These are phyloP conservation scores for Apamea anceps DNA, from an alignment of 2,888 invertebrate species.

Conservation along the genomic window DNA sequence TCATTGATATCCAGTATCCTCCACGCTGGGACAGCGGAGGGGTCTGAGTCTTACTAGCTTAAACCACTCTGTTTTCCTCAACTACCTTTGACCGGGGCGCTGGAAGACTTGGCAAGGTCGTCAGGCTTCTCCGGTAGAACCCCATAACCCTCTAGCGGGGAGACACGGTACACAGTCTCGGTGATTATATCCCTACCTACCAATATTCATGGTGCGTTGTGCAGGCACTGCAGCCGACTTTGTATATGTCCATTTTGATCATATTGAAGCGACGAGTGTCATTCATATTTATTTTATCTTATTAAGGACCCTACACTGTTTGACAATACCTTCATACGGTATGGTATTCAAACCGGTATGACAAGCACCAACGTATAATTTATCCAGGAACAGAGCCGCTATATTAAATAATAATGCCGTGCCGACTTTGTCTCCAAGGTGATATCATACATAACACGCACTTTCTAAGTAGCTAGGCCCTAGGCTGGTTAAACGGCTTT, in stretches of 20 bases:
- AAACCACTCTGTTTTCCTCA: background rate
- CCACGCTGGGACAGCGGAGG: background rate
- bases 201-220: background rate
- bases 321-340: background rate
- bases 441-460: background rate
- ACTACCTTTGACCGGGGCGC: background rate
- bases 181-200: background rate
- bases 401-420: slow-evolving; percentile 2
- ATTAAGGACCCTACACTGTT: background rate
- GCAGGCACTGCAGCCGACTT: background rate
- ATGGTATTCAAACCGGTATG: background rate
- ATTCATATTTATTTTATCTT: background rate
- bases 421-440: background rate
- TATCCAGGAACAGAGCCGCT: slow-evolving; percentile 2
- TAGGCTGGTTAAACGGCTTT: background rate
- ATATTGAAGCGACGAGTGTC: background rate
- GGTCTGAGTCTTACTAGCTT: background rate
- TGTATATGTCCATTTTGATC: slow-evolving; percentile 9
- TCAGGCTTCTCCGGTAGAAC: background rate
- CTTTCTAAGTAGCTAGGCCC: background rate
- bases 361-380: background rate
- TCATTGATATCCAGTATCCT: background rate
- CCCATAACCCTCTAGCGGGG: background rate
- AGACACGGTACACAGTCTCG: background rate
- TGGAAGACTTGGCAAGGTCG: background rate